These are phyloP conservation scores for Zelleria hepariella DNA, from an alignment of 2,888 invertebrate species.

Conservation along the genomic window DNA sequence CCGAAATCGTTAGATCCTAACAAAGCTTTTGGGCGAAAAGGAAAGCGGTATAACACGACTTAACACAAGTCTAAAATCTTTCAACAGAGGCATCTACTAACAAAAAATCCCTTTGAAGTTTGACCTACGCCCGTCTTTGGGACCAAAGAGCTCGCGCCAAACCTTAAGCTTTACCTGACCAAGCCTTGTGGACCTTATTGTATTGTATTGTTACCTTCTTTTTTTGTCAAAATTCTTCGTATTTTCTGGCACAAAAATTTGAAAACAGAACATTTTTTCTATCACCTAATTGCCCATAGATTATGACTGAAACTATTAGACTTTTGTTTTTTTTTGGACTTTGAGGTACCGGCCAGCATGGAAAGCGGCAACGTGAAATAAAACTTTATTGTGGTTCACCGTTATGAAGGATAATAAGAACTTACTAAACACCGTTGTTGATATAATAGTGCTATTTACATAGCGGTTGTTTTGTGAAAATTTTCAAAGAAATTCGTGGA, in stretches of 20 bases:
- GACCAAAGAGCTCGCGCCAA: constrained; percentile 32
- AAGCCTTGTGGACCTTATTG: constrained; percentile 6
- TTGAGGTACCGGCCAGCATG: not conserved
- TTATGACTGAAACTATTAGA: not conserved
- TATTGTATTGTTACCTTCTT: not conserved
- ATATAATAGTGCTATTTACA: not conserved
- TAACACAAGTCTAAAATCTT: not conserved
- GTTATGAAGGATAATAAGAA: not conserved
- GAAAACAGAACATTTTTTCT: not conserved
- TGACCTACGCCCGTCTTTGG: not conserved
- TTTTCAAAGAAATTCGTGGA: not conserved
- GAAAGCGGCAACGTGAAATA: not conserved
- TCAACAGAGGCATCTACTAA: not conserved
- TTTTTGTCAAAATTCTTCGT: constrained; percentile 23
- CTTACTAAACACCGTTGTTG: not conserved
- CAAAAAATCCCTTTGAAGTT: not conserved
- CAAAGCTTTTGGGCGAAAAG: not conserved
- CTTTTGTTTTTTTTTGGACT: not conserved
- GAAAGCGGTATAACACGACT: not conserved
- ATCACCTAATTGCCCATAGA: not conserved
- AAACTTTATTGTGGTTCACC: not conserved
- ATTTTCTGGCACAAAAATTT: not conserved
- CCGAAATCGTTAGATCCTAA: too few species aligned
- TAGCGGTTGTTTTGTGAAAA: not conserved
- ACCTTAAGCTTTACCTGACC: constrained; percentile 40